phyloP scores from a whole-genome alignment of 2,888 invertebrate species.

The Molorchus minor region DNA sequence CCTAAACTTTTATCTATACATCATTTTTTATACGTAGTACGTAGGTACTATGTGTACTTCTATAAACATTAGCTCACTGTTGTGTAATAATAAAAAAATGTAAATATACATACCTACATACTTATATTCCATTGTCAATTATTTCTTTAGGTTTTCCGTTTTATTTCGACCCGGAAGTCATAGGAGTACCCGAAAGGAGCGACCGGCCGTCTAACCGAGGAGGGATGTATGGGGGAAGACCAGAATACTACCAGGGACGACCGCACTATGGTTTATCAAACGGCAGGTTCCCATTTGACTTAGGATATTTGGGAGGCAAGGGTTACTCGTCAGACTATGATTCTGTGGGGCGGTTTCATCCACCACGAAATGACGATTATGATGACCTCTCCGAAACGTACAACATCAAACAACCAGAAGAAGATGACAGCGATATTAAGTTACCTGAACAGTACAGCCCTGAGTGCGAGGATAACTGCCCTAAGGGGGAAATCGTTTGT shows the following conservation, averaged over 20 bases:
- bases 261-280: slow-evolving; percentile 44
- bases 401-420: slow-evolving; percentile 40
- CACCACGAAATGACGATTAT: slow-evolving; percentile 33
- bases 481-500: slow-evolving; percentile 67
- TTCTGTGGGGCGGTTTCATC: slow-evolving; percentile 31
- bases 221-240: slow-evolving; percentile 56
- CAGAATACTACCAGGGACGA: slow-evolving; percentile 54
- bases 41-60: too few relatives aligned
- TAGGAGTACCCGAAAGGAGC: slow-evolving; percentile 29
- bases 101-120: too few relatives aligned
- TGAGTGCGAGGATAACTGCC: slow-evolving; percentile 61
- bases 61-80: too few relatives aligned
- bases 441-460: slow-evolving; percentile 43
- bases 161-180: slow-evolving; percentile 31
- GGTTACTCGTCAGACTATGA: slow-evolving; percentile 42
- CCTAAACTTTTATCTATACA: too few relatives aligned
- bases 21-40: too few relatives aligned
- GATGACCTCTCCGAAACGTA: slow-evolving; percentile 31
- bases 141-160: slow-evolving; percentile 35
- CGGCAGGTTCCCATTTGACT: slow-evolving; percentile 48
- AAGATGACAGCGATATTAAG: slow-evolving; percentile 37
- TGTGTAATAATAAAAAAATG: too few relatives aligned
- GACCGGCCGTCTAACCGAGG: slow-evolving; percentile 40
- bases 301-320: slow-evolving; percentile 50
- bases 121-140: too few relatives aligned